A percentile compares a stretch with the other conserved stretches of the same genome.
phyloP scores from a whole-genome alignment of 23 tunicate genomes.

The Ascidia mentula region DNA sequence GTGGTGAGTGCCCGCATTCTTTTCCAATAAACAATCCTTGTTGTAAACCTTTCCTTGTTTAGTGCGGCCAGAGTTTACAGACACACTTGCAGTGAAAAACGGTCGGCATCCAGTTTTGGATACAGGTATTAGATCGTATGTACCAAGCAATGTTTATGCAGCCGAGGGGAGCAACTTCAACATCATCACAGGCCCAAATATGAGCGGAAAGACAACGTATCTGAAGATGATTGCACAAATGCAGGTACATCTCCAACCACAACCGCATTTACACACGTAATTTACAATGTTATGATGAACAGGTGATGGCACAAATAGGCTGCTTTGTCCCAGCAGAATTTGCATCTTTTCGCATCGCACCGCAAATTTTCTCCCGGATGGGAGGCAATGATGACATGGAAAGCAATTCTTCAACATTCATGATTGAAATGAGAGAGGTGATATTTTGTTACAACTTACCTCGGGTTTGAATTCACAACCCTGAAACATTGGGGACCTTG shows the following conservation, averaged over 20 bases:
- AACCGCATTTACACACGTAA: background rate
- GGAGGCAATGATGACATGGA: conserved; percentile 89
- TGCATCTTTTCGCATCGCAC: conserved; percentile 77
- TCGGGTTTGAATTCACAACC: no score
- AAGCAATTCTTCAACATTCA: conserved; percentile 83
- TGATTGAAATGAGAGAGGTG: conserved; percentile 89
- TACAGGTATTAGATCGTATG: background rate
- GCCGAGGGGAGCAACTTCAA: conserved; percentile 73
- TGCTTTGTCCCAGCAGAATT: conserved; percentile 83
- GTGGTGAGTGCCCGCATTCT: conserved; percentile 23
- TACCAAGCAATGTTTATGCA: conserved; percentile 71
- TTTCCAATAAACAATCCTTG: background rate
- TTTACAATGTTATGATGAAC: background rate
- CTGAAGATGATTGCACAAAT: conserved; percentile 70
- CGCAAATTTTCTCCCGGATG: conserved; percentile 81
- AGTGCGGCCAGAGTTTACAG: conserved; percentile 92
- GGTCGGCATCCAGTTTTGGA: conserved; percentile 82
- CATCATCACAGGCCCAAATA: conserved; percentile 85
- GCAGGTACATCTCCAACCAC: no score
- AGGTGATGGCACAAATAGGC: conserved; percentile 94
- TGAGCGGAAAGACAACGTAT: conserved; percentile 90
- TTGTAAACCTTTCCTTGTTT: background rate
- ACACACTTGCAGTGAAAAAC: conserved; percentile 78
- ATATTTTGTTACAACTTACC: no score
- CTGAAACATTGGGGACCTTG: no score